phyloP scores from a whole-genome alignment of 1,140 invertebrate genomes.

The Heliothis virescens region DNA sequence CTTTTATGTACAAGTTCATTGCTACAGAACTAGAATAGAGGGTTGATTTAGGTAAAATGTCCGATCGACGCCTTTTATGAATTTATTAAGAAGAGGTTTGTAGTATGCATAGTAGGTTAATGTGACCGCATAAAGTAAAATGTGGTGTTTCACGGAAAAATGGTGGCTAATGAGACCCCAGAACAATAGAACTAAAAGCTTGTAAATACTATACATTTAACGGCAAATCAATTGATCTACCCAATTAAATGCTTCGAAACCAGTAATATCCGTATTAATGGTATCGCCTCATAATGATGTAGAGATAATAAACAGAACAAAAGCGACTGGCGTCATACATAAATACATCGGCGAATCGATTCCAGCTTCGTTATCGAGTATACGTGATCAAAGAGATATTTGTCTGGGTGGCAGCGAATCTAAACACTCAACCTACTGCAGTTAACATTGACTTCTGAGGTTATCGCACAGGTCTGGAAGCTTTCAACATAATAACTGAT shows the following conservation, averaged over 20 bases:
- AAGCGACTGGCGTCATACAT: background rate
- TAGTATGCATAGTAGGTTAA: no score
- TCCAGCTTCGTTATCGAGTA: background rate
- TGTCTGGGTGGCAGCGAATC: background rate
- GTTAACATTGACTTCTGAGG: constrained; percentile 8
- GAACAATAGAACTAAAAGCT: no score
- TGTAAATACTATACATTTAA: background rate
- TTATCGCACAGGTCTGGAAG: constrained; percentile 7
- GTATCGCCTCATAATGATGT: background rate
- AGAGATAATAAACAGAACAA: background rate
- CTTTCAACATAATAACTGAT: background rate
- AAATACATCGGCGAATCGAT: background rate
- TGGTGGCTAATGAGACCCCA: no score
- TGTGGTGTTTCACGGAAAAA: no score
- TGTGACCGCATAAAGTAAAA: no score
- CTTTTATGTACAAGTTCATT: no score
- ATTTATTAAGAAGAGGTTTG: no score
- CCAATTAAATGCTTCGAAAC: background rate
- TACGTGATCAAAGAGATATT: constrained; percentile 17
- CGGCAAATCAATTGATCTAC: background rate
- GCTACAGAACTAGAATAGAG: no score
- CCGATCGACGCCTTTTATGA: background rate
- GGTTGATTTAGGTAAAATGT: no score
- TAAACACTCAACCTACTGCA: constrained; percentile 8
- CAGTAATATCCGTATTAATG: background rate